phyloP scores from a whole-genome alignment of 1,140 invertebrate species.

The Proales similis region DNA sequence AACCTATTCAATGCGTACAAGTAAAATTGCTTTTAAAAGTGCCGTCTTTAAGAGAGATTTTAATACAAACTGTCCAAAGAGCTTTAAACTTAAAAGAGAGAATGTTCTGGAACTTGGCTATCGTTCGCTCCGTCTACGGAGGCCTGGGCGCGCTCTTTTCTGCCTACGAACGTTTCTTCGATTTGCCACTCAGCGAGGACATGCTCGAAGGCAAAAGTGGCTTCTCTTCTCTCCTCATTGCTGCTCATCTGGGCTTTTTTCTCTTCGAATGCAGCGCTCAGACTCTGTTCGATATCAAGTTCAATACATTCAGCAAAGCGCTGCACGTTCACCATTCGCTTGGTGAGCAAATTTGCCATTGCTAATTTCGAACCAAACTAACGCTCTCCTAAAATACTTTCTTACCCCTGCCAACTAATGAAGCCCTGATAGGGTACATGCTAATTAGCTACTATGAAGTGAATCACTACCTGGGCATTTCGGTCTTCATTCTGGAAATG shows the following conservation, averaged over 20 bases:
- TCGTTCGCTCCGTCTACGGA: slow-evolving; percentile 44
- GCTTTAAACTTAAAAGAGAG: slow-evolving; percentile 44
- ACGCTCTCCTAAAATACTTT: too few relatives aligned
- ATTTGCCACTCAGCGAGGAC: slow-evolving; percentile 42
- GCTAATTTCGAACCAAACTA: too few relatives aligned
- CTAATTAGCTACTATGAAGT: slow-evolving; percentile 40
- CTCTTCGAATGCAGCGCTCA: slow-evolving; percentile 45
- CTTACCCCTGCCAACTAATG: too few relatives aligned
- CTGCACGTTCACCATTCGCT: slow-evolving; percentile 48
- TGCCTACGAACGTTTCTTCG: slow-evolving; percentile 42
- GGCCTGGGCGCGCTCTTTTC: slow-evolving; percentile 43
- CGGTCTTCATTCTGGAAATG: slow-evolving; percentile 46
- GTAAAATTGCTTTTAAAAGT: too few relatives aligned
- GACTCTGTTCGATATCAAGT: slow-evolving; percentile 44
- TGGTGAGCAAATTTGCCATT: too few relatives aligned
- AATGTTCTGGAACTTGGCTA: slow-evolving; percentile 46
- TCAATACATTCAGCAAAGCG: slow-evolving; percentile 42
- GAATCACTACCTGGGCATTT: slow-evolving; percentile 44
- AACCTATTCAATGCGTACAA: too few relatives aligned
- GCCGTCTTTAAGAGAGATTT: neutral
- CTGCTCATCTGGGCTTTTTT: slow-evolving; percentile 46
- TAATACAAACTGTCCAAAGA: slow-evolving; percentile 41
- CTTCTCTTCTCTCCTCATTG: slow-evolving; percentile 42
- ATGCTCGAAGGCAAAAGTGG: slow-evolving; percentile 42
- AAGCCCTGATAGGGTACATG: slow-evolving; percentile 43